Conservation (phyloP, 2,888 invertebrate genomes). For the Rhagophthalmus giganteus region DNA sequence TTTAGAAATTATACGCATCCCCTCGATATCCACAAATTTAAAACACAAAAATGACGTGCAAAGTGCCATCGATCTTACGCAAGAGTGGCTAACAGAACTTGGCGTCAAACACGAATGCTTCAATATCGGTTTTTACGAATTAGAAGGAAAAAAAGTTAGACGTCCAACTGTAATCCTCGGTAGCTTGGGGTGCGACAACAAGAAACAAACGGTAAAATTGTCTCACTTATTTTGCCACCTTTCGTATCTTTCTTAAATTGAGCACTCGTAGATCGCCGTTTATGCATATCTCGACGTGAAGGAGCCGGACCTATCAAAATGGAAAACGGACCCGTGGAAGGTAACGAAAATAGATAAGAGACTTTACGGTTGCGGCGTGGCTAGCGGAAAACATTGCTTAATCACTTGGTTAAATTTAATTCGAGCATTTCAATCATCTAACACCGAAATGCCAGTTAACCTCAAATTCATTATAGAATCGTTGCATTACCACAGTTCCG, state of each 20-base stretch:
- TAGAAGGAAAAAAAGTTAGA: constrained; percentile 46
- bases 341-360: constrained; percentile 46
- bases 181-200: constrained; percentile 44
- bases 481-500: constrained; percentile 51
- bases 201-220: constrained; percentile 52
- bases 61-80: constrained; percentile 49
- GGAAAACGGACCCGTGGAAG: constrained; percentile 54
- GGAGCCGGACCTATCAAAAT: constrained; percentile 45
- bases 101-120: constrained; percentile 53
- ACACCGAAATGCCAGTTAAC: constrained; percentile 53
- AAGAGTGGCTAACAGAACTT: constrained; percentile 51
- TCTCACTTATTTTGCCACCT: neutral
- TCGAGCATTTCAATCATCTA: constrained; percentile 47
- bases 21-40: constrained; percentile 49
- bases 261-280: constrained; percentile 46
- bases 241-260: too few species aligned
- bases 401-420: constrained; percentile 55
- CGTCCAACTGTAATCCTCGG: constrained; percentile 53
- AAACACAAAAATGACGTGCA: constrained; percentile 45
- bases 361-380: constrained; percentile 53
- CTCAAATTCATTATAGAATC: constrained; percentile 55
- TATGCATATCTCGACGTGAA: constrained; percentile 55
- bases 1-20: constrained; percentile 48
- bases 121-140: constrained; percentile 48
- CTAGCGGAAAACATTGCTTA: constrained; percentile 54